Evolutionary conservation across 2,797 vertebrate genomes (phyloP).

Genomic region (Sebastes diploproa): DNA sequence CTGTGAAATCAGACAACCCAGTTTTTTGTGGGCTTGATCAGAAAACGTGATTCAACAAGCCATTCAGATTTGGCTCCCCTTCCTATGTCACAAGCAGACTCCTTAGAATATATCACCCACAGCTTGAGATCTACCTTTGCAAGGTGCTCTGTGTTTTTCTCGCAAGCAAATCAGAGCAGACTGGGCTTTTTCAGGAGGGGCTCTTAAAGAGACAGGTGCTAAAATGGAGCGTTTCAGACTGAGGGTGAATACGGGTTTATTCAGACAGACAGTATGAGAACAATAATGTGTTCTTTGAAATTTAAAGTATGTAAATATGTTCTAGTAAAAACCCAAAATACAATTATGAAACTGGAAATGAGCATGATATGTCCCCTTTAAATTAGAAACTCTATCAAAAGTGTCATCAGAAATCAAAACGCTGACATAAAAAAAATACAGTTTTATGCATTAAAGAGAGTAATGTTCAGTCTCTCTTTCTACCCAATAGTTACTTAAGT

Average conservation of each 20-base stretch:
- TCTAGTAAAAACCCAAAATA: no score
- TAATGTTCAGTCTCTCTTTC: background rate
- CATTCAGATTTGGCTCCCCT: background rate
- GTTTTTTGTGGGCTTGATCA: background rate
- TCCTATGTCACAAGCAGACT: background rate
- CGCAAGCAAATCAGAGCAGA: background rate
- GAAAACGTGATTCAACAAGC: background rate
- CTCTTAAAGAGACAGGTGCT: background rate
- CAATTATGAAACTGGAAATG: background rate
- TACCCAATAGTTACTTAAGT: background rate
- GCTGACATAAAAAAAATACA: background rate
- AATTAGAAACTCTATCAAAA: background rate
- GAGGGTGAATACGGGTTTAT: background rate
- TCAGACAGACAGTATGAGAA: background rate
- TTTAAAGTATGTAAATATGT: background rate
- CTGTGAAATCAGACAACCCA: background rate
- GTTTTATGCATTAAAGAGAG: background rate
- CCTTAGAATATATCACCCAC: background rate
- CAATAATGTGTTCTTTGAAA: background rate
- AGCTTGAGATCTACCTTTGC: background rate
- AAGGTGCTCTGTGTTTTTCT: background rate
- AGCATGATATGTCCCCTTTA: background rate
- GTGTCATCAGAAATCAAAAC: background rate
- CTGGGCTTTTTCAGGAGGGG: no score
- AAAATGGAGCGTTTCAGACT: background rate